Evolutionary conservation across 2,888 invertebrate genomes (phyloP), one percentile per base, ranked within the genome.

Genomic region (Heterodera filipjevi): DNA sequence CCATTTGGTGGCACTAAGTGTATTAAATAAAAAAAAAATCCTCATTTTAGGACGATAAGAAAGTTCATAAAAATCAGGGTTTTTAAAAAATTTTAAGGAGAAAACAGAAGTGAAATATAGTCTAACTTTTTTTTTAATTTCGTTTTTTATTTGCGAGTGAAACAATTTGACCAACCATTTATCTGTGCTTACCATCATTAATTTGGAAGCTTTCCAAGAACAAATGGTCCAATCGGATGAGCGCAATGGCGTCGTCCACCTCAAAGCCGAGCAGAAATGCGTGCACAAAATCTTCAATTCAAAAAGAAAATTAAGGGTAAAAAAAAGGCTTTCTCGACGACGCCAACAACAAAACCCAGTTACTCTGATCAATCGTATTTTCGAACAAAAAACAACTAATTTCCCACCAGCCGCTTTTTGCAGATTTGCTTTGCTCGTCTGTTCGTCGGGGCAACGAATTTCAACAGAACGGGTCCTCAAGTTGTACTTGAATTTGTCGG

Each of bases 161-260:
- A 2, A 19, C 33, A 22, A 68, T 35, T 27, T 22, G 22, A 5
- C 35, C 22, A 70, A n/a, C n/a, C n/a, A n/a, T n/a, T n/a, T n/a
- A n/a, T n/a, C n/a, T n/a, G n/a, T n/a, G n/a, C n/a, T n/a, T 82
- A 90, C 90, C 92, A 91, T 98, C 98, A 90, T 94, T 94, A 1
- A 99, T 92, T 92, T 99, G 95, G 90, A 99, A 99, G 0, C 95
- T 93, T 91, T 99, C 98, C 0, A 99, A 92, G 90, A 97, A 99
- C 14, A 99, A 91, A 90, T 99, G 98, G 89, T 99, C 98, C 81
- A 99, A 91, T 86, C 99, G 92, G 0, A 99, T 92, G 2, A 99
- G 90, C 0, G 99, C 97, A 79, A 99, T 90, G 0, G 97, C 95
- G 90, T 99, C 99, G 90, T 92, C 80, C 78, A 90, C 94, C 86